These are phyloP conservation scores for Chromis chromis DNA, from an alignment of 2,797 vertebrate species.

Conservation along the genomic window DNA sequence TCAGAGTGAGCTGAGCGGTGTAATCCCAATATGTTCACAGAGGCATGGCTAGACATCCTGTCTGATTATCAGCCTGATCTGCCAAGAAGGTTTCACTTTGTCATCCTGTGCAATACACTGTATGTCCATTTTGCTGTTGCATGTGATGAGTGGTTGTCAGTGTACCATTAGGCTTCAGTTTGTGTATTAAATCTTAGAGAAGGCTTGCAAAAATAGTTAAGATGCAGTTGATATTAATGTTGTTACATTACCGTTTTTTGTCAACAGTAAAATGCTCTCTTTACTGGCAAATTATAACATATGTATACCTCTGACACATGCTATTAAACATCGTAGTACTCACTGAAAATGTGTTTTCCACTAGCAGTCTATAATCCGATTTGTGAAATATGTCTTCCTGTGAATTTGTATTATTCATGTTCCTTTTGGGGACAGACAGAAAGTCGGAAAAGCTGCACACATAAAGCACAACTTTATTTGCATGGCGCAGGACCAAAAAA, in stretches of 20 bases:
- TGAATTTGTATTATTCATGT: not conserved
- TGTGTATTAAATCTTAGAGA: not conserved
- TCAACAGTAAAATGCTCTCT: not conserved
- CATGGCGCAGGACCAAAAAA: not conserved
- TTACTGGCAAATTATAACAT: not conserved
- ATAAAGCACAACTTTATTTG: not conserved
- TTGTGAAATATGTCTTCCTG: not conserved
- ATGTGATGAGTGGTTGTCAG: not conserved
- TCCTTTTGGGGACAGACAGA: not conserved
- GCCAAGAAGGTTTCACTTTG: conserved; percentile 36
- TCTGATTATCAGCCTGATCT: conserved; percentile 49
- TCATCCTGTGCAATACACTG: not conserved
- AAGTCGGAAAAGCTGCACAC: not conserved
- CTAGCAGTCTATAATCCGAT: not conserved
- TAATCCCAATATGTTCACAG: conserved; percentile 66
- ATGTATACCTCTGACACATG: not conserved
- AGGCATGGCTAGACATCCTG: conserved; percentile 53
- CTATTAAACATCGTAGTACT: not conserved
- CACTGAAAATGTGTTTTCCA: not conserved
- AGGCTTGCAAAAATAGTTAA: not conserved
- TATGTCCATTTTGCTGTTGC: conserved; percentile 4
- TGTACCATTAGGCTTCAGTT: not conserved
- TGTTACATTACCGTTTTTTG: not conserved
- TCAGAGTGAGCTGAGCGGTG: conserved; percentile 52
- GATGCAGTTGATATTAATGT: not conserved